Conservation (phyloP, 2,113 vertebrate genomes). For the Nothoprocta pentlandii region DNA sequence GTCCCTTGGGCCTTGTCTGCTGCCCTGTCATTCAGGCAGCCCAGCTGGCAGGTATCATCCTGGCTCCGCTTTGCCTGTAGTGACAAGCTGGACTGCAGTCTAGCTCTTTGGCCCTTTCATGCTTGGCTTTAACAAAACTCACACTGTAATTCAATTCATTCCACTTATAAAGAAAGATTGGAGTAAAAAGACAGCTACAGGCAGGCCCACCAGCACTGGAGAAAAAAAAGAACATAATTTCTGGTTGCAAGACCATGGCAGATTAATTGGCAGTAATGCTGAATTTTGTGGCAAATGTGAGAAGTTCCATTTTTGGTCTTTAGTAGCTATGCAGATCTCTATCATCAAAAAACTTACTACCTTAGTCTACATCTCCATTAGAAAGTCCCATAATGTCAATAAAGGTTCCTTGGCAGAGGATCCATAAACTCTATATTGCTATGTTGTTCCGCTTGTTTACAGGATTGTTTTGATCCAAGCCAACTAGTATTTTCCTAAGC, state of each 20-base stretch:
- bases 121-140: neutral
- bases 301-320: neutral
- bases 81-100: neutral
- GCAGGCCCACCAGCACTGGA: neutral
- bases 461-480: neutral
- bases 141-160: neutral
- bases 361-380: neutral
- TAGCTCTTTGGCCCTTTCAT: neutral
- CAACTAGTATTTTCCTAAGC: neutral
- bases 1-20: neutral
- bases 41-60: neutral
- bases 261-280: neutral
- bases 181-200: neutral
- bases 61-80: neutral
- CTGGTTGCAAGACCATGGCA: neutral
- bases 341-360: neutral
- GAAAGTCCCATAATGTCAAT: neutral
- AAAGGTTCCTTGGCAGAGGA: neutral
- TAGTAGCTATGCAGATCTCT: neutral
- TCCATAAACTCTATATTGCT: neutral
- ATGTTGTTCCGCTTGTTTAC: neutral
- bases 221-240: neutral
- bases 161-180: neutral
- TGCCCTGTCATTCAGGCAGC: neutral
- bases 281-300: neutral